phyloP scores from a whole-genome alignment of 2,113 vertebrate species.

The Prolemur simus region DNA sequence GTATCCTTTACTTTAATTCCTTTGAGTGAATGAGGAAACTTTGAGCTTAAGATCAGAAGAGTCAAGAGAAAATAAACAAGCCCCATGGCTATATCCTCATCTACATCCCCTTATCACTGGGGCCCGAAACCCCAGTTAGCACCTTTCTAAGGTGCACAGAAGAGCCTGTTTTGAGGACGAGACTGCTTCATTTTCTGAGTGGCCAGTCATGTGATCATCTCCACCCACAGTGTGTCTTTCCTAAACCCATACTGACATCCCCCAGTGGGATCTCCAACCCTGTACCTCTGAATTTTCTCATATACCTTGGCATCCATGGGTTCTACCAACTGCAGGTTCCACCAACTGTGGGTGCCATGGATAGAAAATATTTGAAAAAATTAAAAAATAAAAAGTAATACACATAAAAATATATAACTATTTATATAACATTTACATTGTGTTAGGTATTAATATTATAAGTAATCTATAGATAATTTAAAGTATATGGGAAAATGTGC shows the following conservation, averaged over 20 bases:
- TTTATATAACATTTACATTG: too few species aligned
- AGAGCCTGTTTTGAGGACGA: not conserved
- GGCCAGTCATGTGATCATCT: not conserved
- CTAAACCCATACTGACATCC: not conserved
- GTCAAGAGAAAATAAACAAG: conserved; percentile 73
- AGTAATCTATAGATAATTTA: not conserved
- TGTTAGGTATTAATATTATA: too few species aligned
- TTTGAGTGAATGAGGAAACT: conserved; percentile 75
- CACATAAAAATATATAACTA: too few species aligned
- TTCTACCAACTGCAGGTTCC: not conserved
- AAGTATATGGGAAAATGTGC: not conserved
- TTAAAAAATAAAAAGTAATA: not conserved
- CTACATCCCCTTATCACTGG: not conserved
- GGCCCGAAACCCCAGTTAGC: not conserved
- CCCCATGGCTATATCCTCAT: conserved; percentile 74
- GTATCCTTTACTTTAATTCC: not conserved
- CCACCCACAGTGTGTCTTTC: not conserved
- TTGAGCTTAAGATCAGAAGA: conserved; percentile 72
- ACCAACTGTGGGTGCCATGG: not conserved
- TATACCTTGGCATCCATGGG: not conserved
- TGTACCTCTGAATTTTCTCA: not conserved
- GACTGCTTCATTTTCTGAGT: not conserved
- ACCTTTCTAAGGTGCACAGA: not conserved
- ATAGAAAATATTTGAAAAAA: not conserved
- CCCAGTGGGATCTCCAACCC: not conserved